Base-by-base conservation (phyloP, 2,888 invertebrate species). In the Dusona sp. region DNA sequence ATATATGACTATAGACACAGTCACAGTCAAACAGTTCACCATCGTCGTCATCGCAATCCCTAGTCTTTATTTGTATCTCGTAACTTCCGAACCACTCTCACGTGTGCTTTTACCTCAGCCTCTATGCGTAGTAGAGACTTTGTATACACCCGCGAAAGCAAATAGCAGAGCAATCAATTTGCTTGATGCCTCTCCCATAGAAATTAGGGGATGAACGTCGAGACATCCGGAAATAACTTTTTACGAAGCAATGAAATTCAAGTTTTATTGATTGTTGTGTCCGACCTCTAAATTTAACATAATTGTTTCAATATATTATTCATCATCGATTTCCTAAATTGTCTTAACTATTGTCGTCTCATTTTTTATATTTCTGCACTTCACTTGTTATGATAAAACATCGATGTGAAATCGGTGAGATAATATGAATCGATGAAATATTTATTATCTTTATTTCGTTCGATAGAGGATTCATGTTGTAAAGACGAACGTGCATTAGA, bases 51-150 rank as follows among this genome's bases (percentile, higher is more conserved):
- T 57, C 84, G 90, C 92, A 90, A 92, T 92, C 90, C 89, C 90
- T 89, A 88, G 89, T 90, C 91, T 92, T 91, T 92, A 92, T 92
- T 92, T 92, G 92, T 92, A 92, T 91, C 92, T 92, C 91, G 90
- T 92, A 92, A 92, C 91, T 92, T 91, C 90, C 92, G 90, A 92
- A 91, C 90, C 85, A 79, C 84, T 79, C 65, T 48, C 75, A 67
- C 22, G 72, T 38, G 38, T 33, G 25, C 67, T 57, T 45, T 33
- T 45, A 57, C 22, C 65, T 33, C 48, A 42, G 65, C 36, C 33
- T 70, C 33, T 6, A 16, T 57, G n/a, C n/a, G 13, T 51, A 8
- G 6, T 9, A 38, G 25, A 19, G 38, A 67, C 36, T 42, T 72
- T 64, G 75, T 42, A 61, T 25, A 48, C 67, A 48, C 67, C 13